Evolutionary conservation across 2,113 vertebrate species (phyloP).

Genomic region (Takifugu bimaculatus): DNA sequence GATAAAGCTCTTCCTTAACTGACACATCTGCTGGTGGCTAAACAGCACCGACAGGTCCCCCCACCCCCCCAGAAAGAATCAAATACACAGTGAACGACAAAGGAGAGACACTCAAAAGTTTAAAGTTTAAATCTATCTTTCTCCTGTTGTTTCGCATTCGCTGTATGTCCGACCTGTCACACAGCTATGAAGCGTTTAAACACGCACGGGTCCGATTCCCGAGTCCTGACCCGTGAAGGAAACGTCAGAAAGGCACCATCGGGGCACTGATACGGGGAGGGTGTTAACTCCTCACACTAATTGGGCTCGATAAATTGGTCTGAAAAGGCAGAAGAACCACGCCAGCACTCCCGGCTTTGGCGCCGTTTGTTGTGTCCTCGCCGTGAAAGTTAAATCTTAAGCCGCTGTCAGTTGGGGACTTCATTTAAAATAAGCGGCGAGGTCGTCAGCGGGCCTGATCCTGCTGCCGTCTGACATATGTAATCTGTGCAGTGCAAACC

Average conservation of each 20-base stretch:
- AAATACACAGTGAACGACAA: no score
- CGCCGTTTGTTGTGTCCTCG: background rate
- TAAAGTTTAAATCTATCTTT: no score
- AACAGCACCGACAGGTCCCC: slow-evolving; percentile 4
- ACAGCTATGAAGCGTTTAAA: no score
- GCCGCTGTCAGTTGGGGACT: slow-evolving; percentile 10
- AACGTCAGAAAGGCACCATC: no score
- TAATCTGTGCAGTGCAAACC: background rate
- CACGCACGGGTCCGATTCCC: no score
- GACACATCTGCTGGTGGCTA: slow-evolving; percentile 43
- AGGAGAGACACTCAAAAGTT: no score
- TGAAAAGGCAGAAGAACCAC: background rate
- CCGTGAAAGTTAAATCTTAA: slow-evolving; percentile 12
- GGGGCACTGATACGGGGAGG: background rate
- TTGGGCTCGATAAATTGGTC: background rate
- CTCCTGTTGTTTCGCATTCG: no score
- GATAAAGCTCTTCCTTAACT: slow-evolving; percentile 61
- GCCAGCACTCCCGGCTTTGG: background rate
- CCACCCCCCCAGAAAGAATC: no score
- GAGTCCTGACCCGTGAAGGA: no score
- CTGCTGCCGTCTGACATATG: slow-evolving; percentile 4
- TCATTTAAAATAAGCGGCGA: background rate
- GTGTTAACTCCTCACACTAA: background rate
- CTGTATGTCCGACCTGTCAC: no score
- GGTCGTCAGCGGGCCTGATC: slow-evolving; percentile 6